Conservation (phyloP, 2,113 vertebrate species). For the Dasyprocta punctata region DNA sequence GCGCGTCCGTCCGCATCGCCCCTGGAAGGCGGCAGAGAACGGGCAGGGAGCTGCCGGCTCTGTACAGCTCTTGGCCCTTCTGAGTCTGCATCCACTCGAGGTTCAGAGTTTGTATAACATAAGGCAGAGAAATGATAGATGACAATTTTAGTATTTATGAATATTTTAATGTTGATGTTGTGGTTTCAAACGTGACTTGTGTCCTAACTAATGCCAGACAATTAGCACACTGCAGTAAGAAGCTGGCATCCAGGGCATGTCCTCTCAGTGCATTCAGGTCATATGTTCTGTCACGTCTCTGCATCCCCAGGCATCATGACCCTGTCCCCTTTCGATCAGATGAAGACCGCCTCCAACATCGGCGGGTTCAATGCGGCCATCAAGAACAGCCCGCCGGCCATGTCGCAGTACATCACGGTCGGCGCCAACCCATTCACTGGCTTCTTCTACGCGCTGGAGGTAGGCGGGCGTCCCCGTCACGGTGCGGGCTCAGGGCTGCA, state of each 20-base stretch:
- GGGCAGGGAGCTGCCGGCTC: no score
- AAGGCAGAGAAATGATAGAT: neutral
- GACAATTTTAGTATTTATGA: neutral
- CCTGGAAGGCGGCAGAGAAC: no score
- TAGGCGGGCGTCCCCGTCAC: conserved; percentile 67
- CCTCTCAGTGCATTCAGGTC: neutral
- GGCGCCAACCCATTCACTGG: conserved; percentile 96
- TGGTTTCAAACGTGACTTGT: conserved; percentile 27
- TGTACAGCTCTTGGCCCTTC: neutral
- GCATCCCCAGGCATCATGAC: conserved; percentile 92
- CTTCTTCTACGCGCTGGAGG: conserved; percentile 98
- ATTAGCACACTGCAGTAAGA: neutral
- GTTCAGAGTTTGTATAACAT: no score
- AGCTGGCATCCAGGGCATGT: no score
- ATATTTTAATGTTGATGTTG: neutral
- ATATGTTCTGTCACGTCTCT: conserved; percentile 22
- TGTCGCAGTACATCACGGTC: conserved; percentile 98
- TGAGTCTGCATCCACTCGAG: neutral
- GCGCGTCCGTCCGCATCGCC: neutral
- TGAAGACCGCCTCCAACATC: conserved; percentile 98
- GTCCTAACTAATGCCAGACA: neutral
- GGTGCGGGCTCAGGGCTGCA: neutral
- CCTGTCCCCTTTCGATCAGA: conserved; percentile 97
- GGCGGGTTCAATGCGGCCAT: conserved; percentile 96
- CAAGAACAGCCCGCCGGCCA: conserved; percentile 96